Conservation (phyloP, 92 coral and sea anemone genomes). For the Epizoanthus illoricatus region DNA sequence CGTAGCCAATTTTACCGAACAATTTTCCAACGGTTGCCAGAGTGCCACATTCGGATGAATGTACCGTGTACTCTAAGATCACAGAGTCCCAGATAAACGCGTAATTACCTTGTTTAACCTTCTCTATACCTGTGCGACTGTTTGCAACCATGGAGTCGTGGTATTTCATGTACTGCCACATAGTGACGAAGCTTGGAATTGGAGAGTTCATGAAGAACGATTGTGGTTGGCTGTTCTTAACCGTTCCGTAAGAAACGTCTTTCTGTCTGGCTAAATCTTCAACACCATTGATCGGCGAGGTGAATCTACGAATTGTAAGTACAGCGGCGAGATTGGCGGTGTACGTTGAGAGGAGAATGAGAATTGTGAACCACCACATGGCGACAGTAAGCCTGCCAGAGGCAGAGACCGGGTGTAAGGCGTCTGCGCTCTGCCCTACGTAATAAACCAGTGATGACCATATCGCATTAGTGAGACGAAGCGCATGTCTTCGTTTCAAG, state of each 20-base stretch:
- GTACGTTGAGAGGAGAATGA: constrained; percentile 78
- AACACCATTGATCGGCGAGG: constrained; percentile 65
- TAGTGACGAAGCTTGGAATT: constrained; percentile 71
- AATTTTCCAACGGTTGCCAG: constrained; percentile 69
- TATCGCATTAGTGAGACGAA: constrained; percentile 60
- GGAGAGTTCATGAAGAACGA: constrained; percentile 72
- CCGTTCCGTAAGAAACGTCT: constrained; percentile 81
- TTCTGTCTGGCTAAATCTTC: constrained; percentile 82
- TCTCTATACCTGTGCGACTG: constrained; percentile 64
- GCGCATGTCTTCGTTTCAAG: constrained; percentile 67
- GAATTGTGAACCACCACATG: constrained; percentile 87
- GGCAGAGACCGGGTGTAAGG: constrained; percentile 73
- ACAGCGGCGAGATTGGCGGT: constrained; percentile 91
- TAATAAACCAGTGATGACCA: constrained; percentile 79
- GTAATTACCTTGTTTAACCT: constrained; percentile 58
- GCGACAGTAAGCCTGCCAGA: constrained; percentile 85
- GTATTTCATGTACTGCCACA: constrained; percentile 92
- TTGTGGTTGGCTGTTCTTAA: constrained; percentile 74
- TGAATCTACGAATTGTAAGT: constrained; percentile 70
- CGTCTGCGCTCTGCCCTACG: constrained; percentile 85
- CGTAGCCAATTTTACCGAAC: constrained; percentile 81
- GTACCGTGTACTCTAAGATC: constrained; percentile 62
- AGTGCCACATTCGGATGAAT: constrained; percentile 61
- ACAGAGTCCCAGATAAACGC: constrained; percentile 96
- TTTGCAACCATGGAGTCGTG: constrained; percentile 61